A percentile compares a stretch with the other conserved stretches of the same genome.
phyloP scores from a whole-genome alignment of 2,888 invertebrate genomes.

The Litoditis marina region DNA sequence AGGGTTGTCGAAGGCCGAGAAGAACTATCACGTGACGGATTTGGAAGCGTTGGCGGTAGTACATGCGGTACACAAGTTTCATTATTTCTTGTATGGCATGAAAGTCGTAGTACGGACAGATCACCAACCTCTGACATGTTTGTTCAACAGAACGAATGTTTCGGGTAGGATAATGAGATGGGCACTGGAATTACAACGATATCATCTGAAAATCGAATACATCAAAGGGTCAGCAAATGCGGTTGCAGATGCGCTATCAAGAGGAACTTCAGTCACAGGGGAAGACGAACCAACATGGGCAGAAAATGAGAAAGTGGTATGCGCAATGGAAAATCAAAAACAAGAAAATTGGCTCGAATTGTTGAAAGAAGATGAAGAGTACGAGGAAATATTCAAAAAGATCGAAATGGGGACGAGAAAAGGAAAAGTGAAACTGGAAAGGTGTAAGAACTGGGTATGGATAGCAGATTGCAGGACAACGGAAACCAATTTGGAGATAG shows the following conservation, averaged over 20 bases:
- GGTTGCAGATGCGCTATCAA: conserved; percentile 21
- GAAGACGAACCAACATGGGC: neutral
- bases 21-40: conserved; percentile 26
- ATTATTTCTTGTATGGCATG: conserved; percentile 18
- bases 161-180: conserved; percentile 14
- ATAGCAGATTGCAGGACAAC: neutral
- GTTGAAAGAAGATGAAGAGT: conserved; percentile 4
- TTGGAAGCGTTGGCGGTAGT: conserved; percentile 32
- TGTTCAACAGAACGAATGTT: conserved; percentile 6
- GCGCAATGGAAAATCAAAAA: neutral
- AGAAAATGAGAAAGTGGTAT: neutral
- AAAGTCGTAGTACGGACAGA: conserved; percentile 24
- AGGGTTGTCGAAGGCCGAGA: conserved; percentile 22
- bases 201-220: conserved; percentile 7
- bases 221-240: conserved; percentile 13
- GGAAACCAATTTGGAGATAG: neutral
- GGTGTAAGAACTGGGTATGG: no score
- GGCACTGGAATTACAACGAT: conserved; percentile 10
- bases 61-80: conserved; percentile 18
- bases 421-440: no score
- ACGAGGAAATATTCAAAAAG: neutral
- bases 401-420: neutral
- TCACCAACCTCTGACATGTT: conserved; percentile 20
- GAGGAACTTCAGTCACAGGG: neutral
- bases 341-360: neutral